Base-by-base conservation (phyloP, 1,140 invertebrate species). In the Ditylenchus dipsaci region DNA sequence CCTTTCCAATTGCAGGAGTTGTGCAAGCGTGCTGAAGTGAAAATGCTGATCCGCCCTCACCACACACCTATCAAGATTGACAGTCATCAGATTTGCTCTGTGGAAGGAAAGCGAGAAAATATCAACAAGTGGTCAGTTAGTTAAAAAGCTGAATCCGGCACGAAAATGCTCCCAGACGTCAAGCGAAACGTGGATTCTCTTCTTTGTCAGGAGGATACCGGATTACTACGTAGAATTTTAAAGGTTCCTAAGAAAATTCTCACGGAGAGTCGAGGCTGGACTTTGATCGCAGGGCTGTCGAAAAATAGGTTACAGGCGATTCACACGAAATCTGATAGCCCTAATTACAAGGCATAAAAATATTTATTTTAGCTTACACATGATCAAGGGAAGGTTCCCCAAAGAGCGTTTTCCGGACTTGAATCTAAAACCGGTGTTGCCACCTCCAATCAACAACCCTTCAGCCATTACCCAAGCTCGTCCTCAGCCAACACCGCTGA, bases 401-500 rank as follows among this genome's bases (percentile, higher is more conserved):
- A 66, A 69, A n/a, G 65, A 72, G 19, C 75, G 80, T 17, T 82
- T 82, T 67, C 79, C 80, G 5, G 80, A 83, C 23, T 60, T 82
- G 15, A 82, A 82, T 47, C 65, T 82, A 17, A 78, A 83, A 63
- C 80, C 80, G 5, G 82, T 82, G 15, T 60, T 82, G 19, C 80
- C 80, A 23, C 75, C 75, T 17, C 49, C 33, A 11, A 61, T 33
- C 45, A 57, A 23, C 29, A 65, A 47, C 70, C n/a, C n/a, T 53
- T 3, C 33, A 38, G 33, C 33, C 33, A 38, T 38, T 38, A 38
- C 33, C 9, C 62, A 21, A 21, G 42, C 21, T 68, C 43, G 26
- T 42, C n/a, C 27, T 19, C 19, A 72, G n/a, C 17, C 29, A 19
- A 19, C n/a, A 3, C 59, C 29, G 19, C 85, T 95, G 67, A 88